Evolutionary conservation across 2,888 invertebrate species (phyloP).

Genomic region (Octodonta nipae): DNA sequence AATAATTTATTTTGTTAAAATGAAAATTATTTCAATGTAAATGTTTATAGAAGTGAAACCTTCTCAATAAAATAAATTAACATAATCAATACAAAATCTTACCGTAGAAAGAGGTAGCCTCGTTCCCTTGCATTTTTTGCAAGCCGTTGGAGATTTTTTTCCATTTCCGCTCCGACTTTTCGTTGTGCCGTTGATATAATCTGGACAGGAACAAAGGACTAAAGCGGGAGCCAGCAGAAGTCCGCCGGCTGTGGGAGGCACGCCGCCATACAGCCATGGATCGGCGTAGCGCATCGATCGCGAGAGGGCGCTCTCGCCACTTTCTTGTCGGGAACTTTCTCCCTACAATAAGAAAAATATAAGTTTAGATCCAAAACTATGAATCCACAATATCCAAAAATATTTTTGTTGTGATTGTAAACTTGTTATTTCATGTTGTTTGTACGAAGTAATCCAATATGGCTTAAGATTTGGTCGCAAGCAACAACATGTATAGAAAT

Average conservation of each 20-base stretch:
- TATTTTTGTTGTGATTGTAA: background rate
- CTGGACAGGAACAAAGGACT: constrained; percentile 68
- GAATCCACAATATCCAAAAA: no score
- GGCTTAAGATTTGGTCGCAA: no score
- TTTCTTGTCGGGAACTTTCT: constrained; percentile 27
- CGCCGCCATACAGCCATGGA: constrained; percentile 73
- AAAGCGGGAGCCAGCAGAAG: constrained; percentile 46
- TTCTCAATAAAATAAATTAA: no score
- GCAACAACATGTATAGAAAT: no score
- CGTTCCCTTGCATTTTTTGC: constrained; percentile 74
- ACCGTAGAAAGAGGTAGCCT: constrained; percentile 53
- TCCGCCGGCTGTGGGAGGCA: constrained; percentile 33
- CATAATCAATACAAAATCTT: no score
- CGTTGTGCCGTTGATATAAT: constrained; percentile 66
- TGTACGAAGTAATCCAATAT: no score
- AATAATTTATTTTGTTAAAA: no score
- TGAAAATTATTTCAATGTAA: no score
- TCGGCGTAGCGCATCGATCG: constrained; percentile 77
- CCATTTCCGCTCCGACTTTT: constrained; percentile 37
- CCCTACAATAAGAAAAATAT: constrained; percentile 20
- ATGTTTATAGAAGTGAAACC: no score
- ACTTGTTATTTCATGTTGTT: no score
- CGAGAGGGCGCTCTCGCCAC: constrained; percentile 58
- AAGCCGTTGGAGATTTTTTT: constrained; percentile 57
- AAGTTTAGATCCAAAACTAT: no score